Conservation (phyloP, 2,888 invertebrate species). For the Cyclophora punctaria region DNA sequence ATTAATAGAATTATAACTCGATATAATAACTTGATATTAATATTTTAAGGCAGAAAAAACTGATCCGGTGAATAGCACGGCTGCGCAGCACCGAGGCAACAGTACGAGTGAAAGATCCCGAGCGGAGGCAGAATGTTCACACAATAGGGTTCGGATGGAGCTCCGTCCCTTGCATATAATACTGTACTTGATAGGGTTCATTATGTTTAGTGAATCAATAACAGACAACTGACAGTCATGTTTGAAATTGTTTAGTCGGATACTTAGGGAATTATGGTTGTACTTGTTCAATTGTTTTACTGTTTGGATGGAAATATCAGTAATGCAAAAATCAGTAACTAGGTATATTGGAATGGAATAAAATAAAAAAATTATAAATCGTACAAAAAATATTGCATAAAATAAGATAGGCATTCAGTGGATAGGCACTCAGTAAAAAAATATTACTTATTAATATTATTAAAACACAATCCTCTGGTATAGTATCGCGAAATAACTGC, state of each 20-base stretch:
- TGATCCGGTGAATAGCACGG: constrained; percentile 45
- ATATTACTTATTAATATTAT: too few relatives aligned
- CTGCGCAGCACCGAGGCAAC: constrained; percentile 50
- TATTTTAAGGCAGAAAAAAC: constrained; percentile 37
- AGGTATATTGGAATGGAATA: too few relatives aligned
- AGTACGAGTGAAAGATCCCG: constrained; percentile 56
- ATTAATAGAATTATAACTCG: constrained; percentile 49
- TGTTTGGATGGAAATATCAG: too few relatives aligned
- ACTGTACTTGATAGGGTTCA: constrained; percentile 50
- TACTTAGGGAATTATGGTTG: too few relatives aligned
- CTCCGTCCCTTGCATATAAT: constrained; percentile 42
- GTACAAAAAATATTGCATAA: too few relatives aligned
- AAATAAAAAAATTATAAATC: too few relatives aligned
- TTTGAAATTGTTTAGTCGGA: constrained; percentile 4
- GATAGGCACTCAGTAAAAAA: too few relatives aligned
- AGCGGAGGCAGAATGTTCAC: constrained; percentile 40
- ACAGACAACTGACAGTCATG: constrained; percentile 11
- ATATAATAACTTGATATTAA: constrained; percentile 42
- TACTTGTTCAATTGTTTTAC: too few relatives aligned
- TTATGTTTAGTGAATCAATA: constrained; percentile 56
- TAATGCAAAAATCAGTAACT: too few relatives aligned
- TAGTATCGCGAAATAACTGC: too few relatives aligned
- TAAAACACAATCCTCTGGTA: too few relatives aligned
- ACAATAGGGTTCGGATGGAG: constrained; percentile 59
- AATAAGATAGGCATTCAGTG: too few relatives aligned